phyloP scores from a whole-genome alignment of 2,113 vertebrate species.

The Synodontis membranacea region DNA sequence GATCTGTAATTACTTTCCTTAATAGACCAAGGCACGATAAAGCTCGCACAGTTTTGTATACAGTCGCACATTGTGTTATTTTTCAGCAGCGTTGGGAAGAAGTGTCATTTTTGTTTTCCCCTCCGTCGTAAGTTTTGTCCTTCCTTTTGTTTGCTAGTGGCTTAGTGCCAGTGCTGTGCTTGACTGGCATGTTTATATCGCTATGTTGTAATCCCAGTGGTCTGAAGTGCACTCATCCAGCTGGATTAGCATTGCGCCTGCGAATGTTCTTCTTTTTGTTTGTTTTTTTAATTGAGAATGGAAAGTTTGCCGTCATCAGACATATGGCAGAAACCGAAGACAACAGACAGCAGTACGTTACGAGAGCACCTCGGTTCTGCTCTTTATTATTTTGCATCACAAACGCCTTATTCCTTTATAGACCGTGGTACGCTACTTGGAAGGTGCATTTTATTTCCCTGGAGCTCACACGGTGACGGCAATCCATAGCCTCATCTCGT shows the following conservation, averaged over 20 bases:
- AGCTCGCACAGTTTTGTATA: not conserved
- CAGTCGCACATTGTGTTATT: slow-evolving; percentile 11
- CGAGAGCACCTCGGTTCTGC: slow-evolving; percentile 16
- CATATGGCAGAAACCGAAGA: slow-evolving; percentile 32
- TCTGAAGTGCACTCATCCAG: slow-evolving; percentile 31
- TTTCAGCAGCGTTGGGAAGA: slow-evolving; percentile 19
- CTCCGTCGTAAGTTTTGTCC: slow-evolving; percentile 19
- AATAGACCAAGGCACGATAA: slow-evolving; percentile 4
- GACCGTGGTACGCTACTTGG: not conserved
- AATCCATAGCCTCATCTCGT: not conserved
- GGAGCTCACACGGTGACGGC: not conserved
- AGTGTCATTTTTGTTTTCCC: slow-evolving; percentile 24
- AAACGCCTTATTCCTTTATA: not conserved
- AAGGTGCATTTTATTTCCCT: slow-evolving; percentile 30
- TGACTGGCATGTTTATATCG: slow-evolving; percentile 51
- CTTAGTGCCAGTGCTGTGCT: slow-evolving; percentile 26
- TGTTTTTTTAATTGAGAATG: slow-evolving; percentile 30
- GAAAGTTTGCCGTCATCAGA: slow-evolving; percentile 23
- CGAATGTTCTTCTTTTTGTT: slow-evolving; percentile 9
- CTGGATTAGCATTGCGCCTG: slow-evolving; percentile 43
- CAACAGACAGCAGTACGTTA: not conserved
- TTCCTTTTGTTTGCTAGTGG: slow-evolving; percentile 23
- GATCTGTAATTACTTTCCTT: not conserved
- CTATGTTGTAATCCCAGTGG: slow-evolving; percentile 28
- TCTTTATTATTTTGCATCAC: slow-evolving; percentile 14